Percentiles rank a stretch among this genome's conserved stretches.
Conservation (phyloP, 2,888 invertebrate species). For the Acrobasis consociella region DNA sequence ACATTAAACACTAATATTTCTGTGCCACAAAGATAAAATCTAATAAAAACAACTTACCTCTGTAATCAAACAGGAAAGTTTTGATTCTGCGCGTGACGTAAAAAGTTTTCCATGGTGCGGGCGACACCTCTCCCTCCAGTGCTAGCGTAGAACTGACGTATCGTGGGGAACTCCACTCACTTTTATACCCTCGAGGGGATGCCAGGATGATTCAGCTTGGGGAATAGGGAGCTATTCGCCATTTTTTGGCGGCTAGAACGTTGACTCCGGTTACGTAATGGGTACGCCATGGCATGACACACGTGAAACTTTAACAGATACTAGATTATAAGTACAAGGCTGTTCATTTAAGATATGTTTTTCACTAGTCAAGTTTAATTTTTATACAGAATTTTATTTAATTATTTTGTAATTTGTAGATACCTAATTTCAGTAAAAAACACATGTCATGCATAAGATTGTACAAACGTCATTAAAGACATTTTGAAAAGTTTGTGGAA, state of each 20-base stretch:
- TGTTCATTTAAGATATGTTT: too few species aligned
- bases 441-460: too few species aligned
- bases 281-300: not conserved
- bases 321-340: too few species aligned
- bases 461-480: too few species aligned
- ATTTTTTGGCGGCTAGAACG: slow-evolving; percentile 23
- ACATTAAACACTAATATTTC: too few species aligned
- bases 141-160: slow-evolving; percentile 42
- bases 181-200: slow-evolving; percentile 54
- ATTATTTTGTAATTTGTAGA: too few species aligned
- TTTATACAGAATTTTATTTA: too few species aligned
- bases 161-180: slow-evolving; percentile 51
- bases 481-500: too few species aligned
- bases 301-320: not conserved
- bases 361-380: too few species aligned
- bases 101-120: slow-evolving; percentile 61
- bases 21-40: too few species aligned
- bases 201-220: slow-evolving; percentile 46
- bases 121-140: slow-evolving; percentile 37
- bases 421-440: too few species aligned
- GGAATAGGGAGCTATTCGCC: slow-evolving; percentile 28
- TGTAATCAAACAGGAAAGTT: slow-evolving; percentile 61
- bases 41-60: slow-evolving; percentile 43
- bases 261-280: slow-evolving; percentile 21
- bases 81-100: slow-evolving; percentile 55